Conservation (phyloP, 2,113 vertebrate genomes). For the Perca schrenkii region DNA sequence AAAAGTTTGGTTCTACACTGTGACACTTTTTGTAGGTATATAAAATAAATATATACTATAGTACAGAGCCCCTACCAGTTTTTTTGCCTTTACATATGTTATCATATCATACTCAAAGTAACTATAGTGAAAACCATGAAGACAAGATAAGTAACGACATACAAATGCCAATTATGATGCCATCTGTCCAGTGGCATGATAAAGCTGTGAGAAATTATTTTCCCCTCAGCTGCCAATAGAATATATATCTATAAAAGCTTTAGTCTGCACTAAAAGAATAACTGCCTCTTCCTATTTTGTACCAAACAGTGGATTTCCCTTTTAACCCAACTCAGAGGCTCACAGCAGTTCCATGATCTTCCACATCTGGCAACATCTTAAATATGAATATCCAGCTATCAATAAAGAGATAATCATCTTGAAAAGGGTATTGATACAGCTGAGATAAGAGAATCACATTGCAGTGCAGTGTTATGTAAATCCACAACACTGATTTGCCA, state of each 20-base stretch:
- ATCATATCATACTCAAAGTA: too few species aligned
- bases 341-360: neutral
- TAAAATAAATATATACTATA: too few species aligned
- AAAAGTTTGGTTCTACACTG: too few species aligned
- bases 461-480: slow-evolving; percentile 27
- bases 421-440: slow-evolving; percentile 1
- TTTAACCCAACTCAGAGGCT: neutral
- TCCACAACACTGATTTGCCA: slow-evolving; percentile 10
- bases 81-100: too few species aligned
- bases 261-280: neutral
- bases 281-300: neutral
- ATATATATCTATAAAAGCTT: neutral
- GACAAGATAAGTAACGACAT: too few species aligned
- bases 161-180: neutral
- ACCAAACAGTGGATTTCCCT: neutral
- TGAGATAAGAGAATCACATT: slow-evolving; percentile 33
- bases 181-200: neutral
- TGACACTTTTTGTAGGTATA: too few species aligned
- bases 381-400: neutral
- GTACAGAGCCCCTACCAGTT: too few species aligned
- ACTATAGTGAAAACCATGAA: too few species aligned
- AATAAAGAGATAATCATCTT: neutral
- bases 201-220: neutral
- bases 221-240: neutral
- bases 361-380: neutral